Evolutionary conservation across 2,113 vertebrate genomes (phyloP).

Genomic region (Nesogale talazaci): DNA sequence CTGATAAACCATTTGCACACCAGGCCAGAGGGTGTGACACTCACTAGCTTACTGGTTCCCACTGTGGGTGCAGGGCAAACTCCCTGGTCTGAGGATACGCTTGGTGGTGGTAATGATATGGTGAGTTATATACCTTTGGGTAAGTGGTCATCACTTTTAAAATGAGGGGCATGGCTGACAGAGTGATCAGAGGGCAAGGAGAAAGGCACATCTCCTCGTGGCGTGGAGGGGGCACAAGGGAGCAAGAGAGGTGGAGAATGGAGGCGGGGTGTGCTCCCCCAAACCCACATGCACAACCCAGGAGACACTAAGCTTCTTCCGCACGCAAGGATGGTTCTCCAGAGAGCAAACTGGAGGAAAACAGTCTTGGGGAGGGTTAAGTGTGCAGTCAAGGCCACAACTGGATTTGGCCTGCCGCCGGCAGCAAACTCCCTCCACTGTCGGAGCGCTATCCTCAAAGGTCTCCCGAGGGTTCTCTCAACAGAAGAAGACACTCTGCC

Average conservation of each 20-base stretch:
- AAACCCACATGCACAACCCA: neutral
- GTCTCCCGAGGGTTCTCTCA: conserved; percentile 79
- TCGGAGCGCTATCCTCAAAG: conserved; percentile 48
- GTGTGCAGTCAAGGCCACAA: conserved; percentile 69
- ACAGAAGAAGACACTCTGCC: conserved; percentile 71
- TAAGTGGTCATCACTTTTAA: neutral
- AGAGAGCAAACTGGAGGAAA: neutral
- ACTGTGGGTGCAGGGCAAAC: neutral
- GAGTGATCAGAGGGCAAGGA: neutral
- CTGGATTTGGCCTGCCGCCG: conserved; percentile 81
- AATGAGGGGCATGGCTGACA: neutral
- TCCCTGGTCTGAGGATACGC: neutral
- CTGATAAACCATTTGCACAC: neutral
- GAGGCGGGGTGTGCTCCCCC: neutral
- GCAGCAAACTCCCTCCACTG: conserved; percentile 69
- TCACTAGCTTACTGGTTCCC: neutral
- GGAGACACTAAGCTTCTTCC: neutral
- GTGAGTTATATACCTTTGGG: neutral
- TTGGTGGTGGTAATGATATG: neutral
- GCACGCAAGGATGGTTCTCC: neutral
- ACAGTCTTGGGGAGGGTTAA: conserved; percentile 68
- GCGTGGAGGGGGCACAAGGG: neutral
- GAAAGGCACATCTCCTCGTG: neutral
- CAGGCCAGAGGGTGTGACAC: neutral
- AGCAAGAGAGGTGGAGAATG: neutral